Evolutionary conservation across 2,888 invertebrate species (phyloP), one percentile per base, ranked within the genome.

Genomic region (Graphium colonna): DNA sequence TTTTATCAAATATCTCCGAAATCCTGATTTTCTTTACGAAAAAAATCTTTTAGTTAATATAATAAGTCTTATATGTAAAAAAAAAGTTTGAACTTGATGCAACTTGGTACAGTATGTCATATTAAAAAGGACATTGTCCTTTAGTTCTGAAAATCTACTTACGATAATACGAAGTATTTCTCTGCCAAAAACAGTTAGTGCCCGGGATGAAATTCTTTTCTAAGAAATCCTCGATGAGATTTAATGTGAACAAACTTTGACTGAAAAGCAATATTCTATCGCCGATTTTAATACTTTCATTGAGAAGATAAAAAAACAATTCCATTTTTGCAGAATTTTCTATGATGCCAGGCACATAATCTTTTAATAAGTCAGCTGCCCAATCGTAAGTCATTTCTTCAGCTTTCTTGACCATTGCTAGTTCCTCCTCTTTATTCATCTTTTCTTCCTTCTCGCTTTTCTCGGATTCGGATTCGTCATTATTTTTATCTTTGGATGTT

Each of bases 311-410:
- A 79, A 98, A 96, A 69, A 99, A 94, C 41, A 99, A 92, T 66
- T 96, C 94, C 95, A 99, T 96, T 89, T 99, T 99, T 1, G 96
- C 96, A 1, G 98, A 97, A 72, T 97, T 97, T 71, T 97, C 96
- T 60, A 98, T 93, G 38, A 94, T 89, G n/a, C 97, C 98, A 0
- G 97, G 94, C 57, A 94, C 89, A 76, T 99, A 99, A 63, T 93
- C 94, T 80, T 95, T 95, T 73, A 96, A 91, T 45, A 96, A 79
- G 65, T 96, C 95, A 9, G 94, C 84, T 8, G 96, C 96, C 97
- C 97, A 97, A 72, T 97, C 96, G 67, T 96, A 96, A 0, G 96
- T 95, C 76, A 96, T 94, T 62, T 95, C 95, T 68, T 95, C 94
- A 62, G 94, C 95, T 73, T 94, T 94, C 74, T 93, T 94, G 0